These are phyloP conservation scores for Sebastes alutus DNA, from an alignment of 2,797 vertebrate genomes.

Conservation along the genomic window DNA sequence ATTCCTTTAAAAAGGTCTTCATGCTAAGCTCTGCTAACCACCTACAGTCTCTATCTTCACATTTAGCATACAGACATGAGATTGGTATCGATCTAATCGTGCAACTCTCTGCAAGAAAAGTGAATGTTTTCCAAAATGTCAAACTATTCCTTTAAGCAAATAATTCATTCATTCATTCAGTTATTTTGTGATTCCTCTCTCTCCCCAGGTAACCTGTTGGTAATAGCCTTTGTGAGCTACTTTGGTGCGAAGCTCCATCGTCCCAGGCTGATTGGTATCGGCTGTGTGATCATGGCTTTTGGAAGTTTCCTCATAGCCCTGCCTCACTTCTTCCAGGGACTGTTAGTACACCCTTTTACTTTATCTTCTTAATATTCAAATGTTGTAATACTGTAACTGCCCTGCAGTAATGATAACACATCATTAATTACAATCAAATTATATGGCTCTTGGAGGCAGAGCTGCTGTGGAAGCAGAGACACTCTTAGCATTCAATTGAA, in stretches of 20 bases:
- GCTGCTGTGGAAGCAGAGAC: background rate
- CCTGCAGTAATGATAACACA: background rate
- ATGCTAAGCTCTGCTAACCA: background rate
- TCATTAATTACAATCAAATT: background rate
- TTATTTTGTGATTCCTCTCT: background rate
- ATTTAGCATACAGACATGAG: background rate
- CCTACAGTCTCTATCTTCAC: background rate
- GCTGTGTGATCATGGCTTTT: slow-evolving; percentile 80
- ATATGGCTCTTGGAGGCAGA: background rate
- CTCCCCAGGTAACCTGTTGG: slow-evolving; percentile 80
- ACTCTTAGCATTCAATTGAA: background rate
- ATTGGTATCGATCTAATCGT: background rate
- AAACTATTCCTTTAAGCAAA: background rate
- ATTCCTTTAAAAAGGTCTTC: background rate
- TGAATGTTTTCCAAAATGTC: background rate
- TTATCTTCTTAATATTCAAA: background rate
- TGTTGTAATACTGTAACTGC: background rate
- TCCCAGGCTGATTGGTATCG: slow-evolving; percentile 80
- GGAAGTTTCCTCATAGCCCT: slow-evolving; percentile 73
- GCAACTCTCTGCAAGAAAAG: background rate
- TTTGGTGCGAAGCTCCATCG: slow-evolving; percentile 85
- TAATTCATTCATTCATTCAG: background rate
- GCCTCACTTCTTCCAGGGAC: slow-evolving; percentile 84
- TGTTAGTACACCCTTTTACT: slow-evolving; percentile 65
- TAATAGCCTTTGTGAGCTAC: slow-evolving; percentile 86